Conservation (phyloP, 2,797 vertebrate genomes). For the Channa striata region DNA sequence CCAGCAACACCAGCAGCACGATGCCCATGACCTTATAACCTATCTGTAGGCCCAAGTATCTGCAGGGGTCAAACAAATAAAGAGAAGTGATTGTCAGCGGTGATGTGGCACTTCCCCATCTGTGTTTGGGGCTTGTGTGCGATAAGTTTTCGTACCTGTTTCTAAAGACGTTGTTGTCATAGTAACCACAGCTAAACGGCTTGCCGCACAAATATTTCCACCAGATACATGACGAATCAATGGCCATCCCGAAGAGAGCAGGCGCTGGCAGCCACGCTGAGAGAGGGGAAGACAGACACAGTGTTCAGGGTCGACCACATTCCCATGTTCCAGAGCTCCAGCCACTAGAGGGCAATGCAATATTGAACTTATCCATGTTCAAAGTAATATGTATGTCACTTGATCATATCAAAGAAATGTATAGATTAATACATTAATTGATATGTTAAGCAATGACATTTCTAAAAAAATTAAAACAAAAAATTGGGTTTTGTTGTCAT, state of each 20-base stretch:
- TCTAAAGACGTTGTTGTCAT: slow-evolving; percentile 90
- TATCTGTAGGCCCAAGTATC: slow-evolving; percentile 93
- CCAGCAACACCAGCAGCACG: slow-evolving; percentile 84
- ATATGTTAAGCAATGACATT: too few species aligned
- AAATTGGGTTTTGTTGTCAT: too few species aligned
- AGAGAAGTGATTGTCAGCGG: background rate
- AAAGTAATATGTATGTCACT: background rate
- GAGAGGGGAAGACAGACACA: background rate
- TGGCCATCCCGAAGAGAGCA: slow-evolving; percentile 90
- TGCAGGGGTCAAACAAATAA: slow-evolving; percentile 64
- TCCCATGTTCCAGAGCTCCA: background rate
- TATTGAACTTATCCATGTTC: slow-evolving; percentile 5
- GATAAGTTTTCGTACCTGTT: slow-evolving; percentile 83
- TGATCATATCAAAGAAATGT: background rate
- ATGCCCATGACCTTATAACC: slow-evolving; percentile 91
- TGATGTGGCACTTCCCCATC: background rate
- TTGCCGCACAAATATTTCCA: slow-evolving; percentile 87
- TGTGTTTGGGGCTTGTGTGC: background rate
- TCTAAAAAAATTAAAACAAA: too few species aligned
- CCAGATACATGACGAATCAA: slow-evolving; percentile 92
- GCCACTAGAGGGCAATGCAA: slow-evolving; percentile 54
- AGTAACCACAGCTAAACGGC: slow-evolving; percentile 90
- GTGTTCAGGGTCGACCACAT: background rate
- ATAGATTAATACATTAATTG: too few species aligned
- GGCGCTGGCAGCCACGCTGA: slow-evolving; percentile 95